Evolutionary conservation across 2,888 invertebrate species (phyloP).

Genomic region (Acleris holmiana): DNA sequence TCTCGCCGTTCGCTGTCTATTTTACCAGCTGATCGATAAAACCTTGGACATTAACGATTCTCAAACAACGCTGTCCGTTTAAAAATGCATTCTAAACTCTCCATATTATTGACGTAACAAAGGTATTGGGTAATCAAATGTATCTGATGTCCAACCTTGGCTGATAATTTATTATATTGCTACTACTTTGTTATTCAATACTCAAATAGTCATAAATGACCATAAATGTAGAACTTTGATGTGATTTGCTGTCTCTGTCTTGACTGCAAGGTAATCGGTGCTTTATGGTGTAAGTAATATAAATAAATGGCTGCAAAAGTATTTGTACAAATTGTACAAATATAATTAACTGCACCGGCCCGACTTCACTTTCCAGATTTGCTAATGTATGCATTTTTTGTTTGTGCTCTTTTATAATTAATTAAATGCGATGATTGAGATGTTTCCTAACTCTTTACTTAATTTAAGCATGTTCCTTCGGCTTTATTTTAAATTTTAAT

Average conservation of each 20-base stretch:
- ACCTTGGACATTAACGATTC: conserved; percentile 53
- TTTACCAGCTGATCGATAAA: conserved; percentile 47
- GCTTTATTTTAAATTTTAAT: no score
- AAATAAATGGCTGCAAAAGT: no score
- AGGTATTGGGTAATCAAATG: conserved; percentile 22
- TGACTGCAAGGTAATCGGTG: not conserved
- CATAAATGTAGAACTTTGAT: no score
- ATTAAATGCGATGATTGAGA: conserved; percentile 17
- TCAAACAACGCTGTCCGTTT: conserved; percentile 48
- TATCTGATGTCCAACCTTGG: conserved; percentile 20
- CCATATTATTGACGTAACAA: conserved; percentile 24
- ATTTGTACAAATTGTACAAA: conserved; percentile 19
- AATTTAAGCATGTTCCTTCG: not conserved
- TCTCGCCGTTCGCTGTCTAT: conserved; percentile 36
- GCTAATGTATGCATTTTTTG: conserved; percentile 12
- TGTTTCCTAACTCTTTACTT: conserved; percentile 16
- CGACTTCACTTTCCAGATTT: conserved; percentile 20
- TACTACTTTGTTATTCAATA: conserved; percentile 7
- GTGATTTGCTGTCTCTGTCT: not conserved
- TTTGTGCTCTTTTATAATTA: conserved; percentile 7
- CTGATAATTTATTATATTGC: conserved; percentile 11
- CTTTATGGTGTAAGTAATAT: conserved; percentile 6
- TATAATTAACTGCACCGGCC: conserved; percentile 17
- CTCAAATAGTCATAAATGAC: not conserved
- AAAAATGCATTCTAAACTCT: conserved; percentile 39